Base-by-base conservation (phyloP, 1,140 invertebrate species). In the Sycobia sp. region DNA sequence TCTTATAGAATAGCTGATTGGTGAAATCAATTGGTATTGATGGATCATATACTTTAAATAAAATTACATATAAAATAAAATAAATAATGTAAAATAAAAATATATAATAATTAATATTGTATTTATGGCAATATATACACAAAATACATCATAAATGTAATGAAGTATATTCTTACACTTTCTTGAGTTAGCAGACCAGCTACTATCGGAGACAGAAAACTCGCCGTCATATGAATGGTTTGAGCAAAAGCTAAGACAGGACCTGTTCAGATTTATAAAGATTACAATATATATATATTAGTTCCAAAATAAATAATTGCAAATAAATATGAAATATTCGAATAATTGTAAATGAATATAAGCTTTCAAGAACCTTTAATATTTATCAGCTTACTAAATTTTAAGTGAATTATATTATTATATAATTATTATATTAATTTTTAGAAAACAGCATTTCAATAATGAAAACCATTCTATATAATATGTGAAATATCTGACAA, bases 191-290 rank as follows among this genome's bases (percentile, higher is more conserved):
- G 72, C 41, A 86, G 72, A 67, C 88, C 87, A 73, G 85, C 84
- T 46, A 83, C 86, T 55, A 89, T 71, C 0, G 88, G 88, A 34
- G 87, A 89, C 9, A 90, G 69, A 69, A 90, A 90, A 73, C 88
- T 89, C 20, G 89, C 89, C 32, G 86, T 84, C 88, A 90, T 90
- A 72, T 90, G 89, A 67, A 90, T 89, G 41, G 89, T 90, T 80
- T 90, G 89, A 67, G 88, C 87, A 75, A 90, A 90, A 10, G 88
- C 88, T 66, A 90, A 73, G 62, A 90, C 86, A 29, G 88, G 88
- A 36, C 88, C 88, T 84, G 55, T 13, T 66, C 64, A 50, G 39
- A 71, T n/a, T n/a, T n/a, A n/a, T n/a, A n/a, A n/a, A n/a, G n/a
- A n/a, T n/a, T n/a, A 32, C 29, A 55, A 55, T 51, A 47, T 25